Evolutionary conservation across 1,140 invertebrate species (phyloP).

Genomic region (Calliphora vicina): DNA sequence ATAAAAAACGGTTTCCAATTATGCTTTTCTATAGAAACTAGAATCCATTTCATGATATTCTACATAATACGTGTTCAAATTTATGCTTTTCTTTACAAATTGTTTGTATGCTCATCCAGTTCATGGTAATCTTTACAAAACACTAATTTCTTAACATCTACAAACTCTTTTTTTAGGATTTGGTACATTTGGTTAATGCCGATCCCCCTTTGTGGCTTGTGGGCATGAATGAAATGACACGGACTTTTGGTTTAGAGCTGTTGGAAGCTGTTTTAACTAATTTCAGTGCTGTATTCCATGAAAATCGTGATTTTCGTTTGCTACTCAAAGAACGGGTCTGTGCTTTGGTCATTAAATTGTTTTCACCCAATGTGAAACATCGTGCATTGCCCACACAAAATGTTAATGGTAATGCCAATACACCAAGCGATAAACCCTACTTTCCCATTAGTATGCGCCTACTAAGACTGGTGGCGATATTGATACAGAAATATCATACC

Average conservation of each 20-base stretch:
- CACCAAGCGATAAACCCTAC: conserved; percentile 85
- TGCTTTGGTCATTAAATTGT: conserved; percentile 95
- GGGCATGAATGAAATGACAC: conserved; percentile 95
- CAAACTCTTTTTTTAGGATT: conserved; percentile 71
- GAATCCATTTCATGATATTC: too few species aligned
- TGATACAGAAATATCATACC: conserved; percentile 93
- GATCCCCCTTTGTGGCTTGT: conserved; percentile 95
- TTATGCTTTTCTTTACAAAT: too few species aligned
- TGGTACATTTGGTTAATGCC: conserved; percentile 95
- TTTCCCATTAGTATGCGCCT: conserved; percentile 97
- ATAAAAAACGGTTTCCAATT: too few species aligned
- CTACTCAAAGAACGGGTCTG: conserved; percentile 96
- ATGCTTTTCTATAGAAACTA: too few species aligned
- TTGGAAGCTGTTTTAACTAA: conserved; percentile 92
- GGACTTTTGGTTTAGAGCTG: conserved; percentile 95
- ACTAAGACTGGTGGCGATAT: conserved; percentile 88
- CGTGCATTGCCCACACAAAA: conserved; percentile 68
- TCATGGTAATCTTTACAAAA: too few species aligned
- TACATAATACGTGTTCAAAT: too few species aligned
- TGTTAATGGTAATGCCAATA: conserved; percentile 65
- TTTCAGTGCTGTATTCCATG: conserved; percentile 91
- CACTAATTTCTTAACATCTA: too few species aligned
- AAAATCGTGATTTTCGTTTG: conserved; percentile 95
- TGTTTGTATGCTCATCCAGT: too few species aligned
- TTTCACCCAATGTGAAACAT: conserved; percentile 96